These are phyloP conservation scores for Pagetopsis macropterus DNA, from an alignment of 2,797 vertebrate species.

Conservation along the genomic window DNA sequence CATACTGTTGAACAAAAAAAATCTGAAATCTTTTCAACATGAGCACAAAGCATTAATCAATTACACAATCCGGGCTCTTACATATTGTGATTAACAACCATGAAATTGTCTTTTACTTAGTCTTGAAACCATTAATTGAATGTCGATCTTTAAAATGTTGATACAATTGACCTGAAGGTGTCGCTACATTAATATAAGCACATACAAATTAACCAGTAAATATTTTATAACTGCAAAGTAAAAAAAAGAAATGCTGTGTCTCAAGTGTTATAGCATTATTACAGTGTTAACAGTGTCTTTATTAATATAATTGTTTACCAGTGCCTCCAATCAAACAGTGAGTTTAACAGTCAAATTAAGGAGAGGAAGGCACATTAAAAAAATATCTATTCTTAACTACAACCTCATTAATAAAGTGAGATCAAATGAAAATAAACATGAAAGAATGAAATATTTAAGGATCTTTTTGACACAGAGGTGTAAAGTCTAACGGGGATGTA, in stretches of 20 bases:
- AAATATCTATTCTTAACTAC: not conserved
- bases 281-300: not conserved
- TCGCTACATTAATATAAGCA: not conserved
- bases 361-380: not conserved
- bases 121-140: slow-evolving; percentile 18
- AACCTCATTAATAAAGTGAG: not conserved
- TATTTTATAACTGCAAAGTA: not conserved
- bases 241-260: not conserved
- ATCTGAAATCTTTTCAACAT: slow-evolving; percentile 15
- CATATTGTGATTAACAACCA: slow-evolving; percentile 21
- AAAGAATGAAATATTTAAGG: not conserved
- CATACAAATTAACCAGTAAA: not conserved
- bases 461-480: slow-evolving; percentile 2
- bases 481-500: slow-evolving; percentile 8
- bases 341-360: slow-evolving; percentile 13
- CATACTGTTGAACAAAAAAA: not conserved
- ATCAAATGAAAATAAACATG: not conserved
- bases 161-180: not conserved
- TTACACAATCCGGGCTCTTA: not conserved
- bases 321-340: not conserved
- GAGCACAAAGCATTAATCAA: slow-evolving; percentile 7
- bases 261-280: not conserved
- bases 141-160: not conserved
- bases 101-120: slow-evolving; percentile 24
- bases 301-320: not conserved